A percentile compares a stretch with the other conserved stretches of the same genome.
Conservation (phyloP, 64 coral and sea anemone genomes). For the Montipora cactus region DNA sequence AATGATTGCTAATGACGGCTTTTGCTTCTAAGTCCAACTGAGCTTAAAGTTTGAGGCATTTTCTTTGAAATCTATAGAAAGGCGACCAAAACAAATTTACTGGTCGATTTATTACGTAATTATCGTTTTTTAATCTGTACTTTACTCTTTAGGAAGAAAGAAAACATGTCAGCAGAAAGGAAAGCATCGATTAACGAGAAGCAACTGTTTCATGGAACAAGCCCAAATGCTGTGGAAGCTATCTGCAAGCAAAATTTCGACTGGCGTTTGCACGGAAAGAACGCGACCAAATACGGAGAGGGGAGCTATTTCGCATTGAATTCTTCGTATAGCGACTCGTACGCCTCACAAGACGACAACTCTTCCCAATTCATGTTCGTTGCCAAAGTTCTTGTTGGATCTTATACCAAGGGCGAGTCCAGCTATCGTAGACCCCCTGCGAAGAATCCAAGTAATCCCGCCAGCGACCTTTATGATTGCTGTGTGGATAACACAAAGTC, state of each 20-base stretch:
- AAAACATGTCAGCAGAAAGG: slow-evolving; percentile 23
- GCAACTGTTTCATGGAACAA: slow-evolving; percentile 62
- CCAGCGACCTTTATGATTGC: slow-evolving; percentile 54
- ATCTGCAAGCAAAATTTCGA: slow-evolving; percentile 84
- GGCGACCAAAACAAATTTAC: no score
- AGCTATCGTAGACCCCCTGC: slow-evolving; percentile 35
- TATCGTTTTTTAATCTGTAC: background rate
- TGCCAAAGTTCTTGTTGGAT: slow-evolving; percentile 81
- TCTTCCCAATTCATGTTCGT: slow-evolving; percentile 67
- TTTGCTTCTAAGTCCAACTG: no score
- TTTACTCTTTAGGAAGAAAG: slow-evolving; percentile 62
- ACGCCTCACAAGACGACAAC: slow-evolving; percentile 29
- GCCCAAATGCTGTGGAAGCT: slow-evolving; percentile 15
- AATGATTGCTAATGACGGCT: no score
- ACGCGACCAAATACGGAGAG: slow-evolving; percentile 54
- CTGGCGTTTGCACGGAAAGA: slow-evolving; percentile 26
- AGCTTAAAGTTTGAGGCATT: no score
- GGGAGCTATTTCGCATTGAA: slow-evolving; percentile 78
- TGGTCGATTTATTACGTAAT: background rate
- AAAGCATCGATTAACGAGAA: slow-evolving; percentile 23
- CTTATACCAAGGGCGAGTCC: slow-evolving; percentile 51
- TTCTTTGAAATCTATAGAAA: no score
- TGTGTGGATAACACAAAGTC: slow-evolving; percentile 64
- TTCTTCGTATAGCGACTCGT: slow-evolving; percentile 54
- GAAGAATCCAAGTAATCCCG: slow-evolving; percentile 8